phyloP scores from a whole-genome alignment of 2,113 vertebrate genomes.

The Zeus faber region DNA sequence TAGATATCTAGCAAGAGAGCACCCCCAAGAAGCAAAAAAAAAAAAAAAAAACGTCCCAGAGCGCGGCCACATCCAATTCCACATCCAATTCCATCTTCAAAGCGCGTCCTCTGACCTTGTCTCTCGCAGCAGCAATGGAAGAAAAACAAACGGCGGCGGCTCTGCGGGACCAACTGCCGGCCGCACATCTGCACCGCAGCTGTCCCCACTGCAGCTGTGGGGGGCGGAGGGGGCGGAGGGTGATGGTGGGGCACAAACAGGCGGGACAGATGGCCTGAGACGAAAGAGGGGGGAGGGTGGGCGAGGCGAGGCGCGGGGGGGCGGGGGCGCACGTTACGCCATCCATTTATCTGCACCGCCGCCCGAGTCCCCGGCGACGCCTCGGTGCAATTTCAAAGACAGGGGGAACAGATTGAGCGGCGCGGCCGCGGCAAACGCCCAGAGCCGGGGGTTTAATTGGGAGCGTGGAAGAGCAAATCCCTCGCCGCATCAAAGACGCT shows the following conservation, averaged over 20 bases:
- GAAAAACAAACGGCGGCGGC: no score
- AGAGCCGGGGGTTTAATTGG: conserved; percentile 36
- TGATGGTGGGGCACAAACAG: conserved; percentile 1
- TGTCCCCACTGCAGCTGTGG: not conserved
- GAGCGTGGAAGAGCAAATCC: conserved; percentile 23
- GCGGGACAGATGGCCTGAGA: conserved; percentile 50
- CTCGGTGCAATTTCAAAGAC: conserved; percentile 54
- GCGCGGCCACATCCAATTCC: no score
- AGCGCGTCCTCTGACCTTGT: no score
- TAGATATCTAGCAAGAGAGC: no score
- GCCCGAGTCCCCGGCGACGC: conserved; percentile 47
- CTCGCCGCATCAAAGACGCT: conserved; percentile 1
- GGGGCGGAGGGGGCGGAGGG: conserved; percentile 7
- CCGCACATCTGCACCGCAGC: conserved; percentile 3
- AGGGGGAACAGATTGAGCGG: conserved; percentile 44
- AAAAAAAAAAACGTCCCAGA: no score
- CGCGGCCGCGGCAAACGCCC: conserved; percentile 22
- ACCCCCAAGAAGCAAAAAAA: no score
- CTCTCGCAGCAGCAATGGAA: no score
- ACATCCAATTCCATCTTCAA: no score
- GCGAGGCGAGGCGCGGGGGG: conserved; percentile 1
- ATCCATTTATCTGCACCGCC: conserved; percentile 41
- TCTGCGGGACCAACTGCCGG: no score
- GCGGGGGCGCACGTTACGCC: conserved; percentile 18
- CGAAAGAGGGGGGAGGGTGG: not conserved